These are phyloP conservation scores for Ophion ventricosus DNA, from an alignment of 2,888 invertebrate genomes.

Conservation along the genomic window DNA sequence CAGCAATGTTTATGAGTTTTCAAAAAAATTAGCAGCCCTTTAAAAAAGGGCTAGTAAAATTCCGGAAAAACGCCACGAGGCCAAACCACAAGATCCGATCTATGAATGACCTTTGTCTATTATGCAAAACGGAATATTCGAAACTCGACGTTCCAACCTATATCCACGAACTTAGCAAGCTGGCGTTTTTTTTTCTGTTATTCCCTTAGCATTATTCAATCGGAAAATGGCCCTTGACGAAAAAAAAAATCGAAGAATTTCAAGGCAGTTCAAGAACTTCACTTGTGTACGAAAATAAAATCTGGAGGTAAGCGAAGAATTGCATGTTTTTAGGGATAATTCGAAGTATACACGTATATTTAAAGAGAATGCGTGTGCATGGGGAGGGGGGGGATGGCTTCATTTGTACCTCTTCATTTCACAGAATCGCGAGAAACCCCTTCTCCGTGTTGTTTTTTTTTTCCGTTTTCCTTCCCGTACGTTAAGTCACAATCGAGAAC, in stretches of 20 bases:
- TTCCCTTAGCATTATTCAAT: background rate
- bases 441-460: background rate
- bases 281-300: background rate
- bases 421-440: slow-evolving; percentile 28
- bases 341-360: background rate
- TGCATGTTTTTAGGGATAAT: background rate
- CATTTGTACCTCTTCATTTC: slow-evolving; percentile 47
- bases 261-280: background rate
- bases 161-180: background rate
- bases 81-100: too few relatives aligned
- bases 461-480: slow-evolving; percentile 10
- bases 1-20: background rate
- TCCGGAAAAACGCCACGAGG: background rate
- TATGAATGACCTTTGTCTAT: background rate
- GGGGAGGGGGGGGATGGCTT: background rate
- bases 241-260: background rate
- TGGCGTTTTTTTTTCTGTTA: background rate
- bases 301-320: background rate
- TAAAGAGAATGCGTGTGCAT: background rate
- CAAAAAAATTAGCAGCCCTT: background rate
- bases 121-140: background rate
- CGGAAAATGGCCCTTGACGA: background rate
- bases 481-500: slow-evolving; percentile 17
- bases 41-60: background rate
- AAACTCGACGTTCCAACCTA: background rate